Evolutionary conservation across 2,888 invertebrate species (phyloP), one percentile per base, ranked within the genome.

Genomic region (Tipula vernalis): DNA sequence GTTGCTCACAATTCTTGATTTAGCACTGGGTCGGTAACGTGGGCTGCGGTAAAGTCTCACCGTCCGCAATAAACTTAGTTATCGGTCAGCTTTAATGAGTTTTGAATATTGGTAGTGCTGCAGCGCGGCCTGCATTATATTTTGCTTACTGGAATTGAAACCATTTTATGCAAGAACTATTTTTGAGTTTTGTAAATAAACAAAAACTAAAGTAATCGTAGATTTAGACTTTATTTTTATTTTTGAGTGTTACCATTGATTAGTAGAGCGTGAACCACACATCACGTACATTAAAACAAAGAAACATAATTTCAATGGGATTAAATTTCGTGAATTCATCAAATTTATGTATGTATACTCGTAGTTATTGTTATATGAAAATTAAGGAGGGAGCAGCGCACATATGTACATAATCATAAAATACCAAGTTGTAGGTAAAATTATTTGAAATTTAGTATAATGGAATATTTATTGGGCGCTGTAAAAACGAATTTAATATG

Each of bases 321-420:
- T 71, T 71, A 71, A 71, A 71, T 71, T 71, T 71, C 71, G 71
- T 71, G 71, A 71, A 71, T 71, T 71, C 71, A 71, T 71, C 71
- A 71, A 28, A 28, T 71, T 71, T 71, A 28, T 28, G 28, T 28
- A 28, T 2, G 2, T 71, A 71, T 28, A 28, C 28, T 28, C 28
- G 28, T 71, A 8, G 71, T 28, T 71, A 71, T 71, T 71, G 28
- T 71, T 71, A 51, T 51, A n/a, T 51, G 51, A 51, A n/a, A 51
- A 15, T 15, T 3, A 12, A 10, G 44, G n/a, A 71, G 28, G 18
- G 71, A 71, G 71, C 12, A 71, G 10, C 71, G 51, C 51, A 15
- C 15, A 57, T 57, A 15, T 51, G n/a, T 28, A 1, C 71, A 71
- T 71, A 71, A 28, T 71, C 71, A 71, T 71, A 71, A 71, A 71